Conservation (phyloP, 2,888 invertebrate genomes). For the Synanthedon andrenaeformis region DNA sequence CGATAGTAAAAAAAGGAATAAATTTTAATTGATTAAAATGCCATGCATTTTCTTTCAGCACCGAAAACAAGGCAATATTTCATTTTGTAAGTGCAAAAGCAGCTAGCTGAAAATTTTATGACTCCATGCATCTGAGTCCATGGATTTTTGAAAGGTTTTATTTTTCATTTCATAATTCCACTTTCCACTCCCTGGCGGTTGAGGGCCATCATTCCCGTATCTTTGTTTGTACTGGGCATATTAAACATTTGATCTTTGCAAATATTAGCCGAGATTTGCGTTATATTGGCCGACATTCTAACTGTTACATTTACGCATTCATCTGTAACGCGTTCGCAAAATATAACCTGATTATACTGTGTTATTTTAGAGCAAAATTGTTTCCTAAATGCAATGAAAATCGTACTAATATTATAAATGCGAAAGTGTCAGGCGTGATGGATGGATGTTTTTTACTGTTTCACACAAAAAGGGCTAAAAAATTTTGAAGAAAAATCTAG, state of each 20-base stretch:
- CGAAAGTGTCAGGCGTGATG: too few species aligned
- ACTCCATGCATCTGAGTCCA: slow-evolving; percentile 32
- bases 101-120: slow-evolving; percentile 48
- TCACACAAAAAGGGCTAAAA: too few species aligned
- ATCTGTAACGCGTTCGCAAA: too few species aligned
- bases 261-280: slow-evolving; percentile 32
- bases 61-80: slow-evolving; percentile 41
- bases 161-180: slow-evolving; percentile 35
- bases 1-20: too few species aligned
- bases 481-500: too few species aligned
- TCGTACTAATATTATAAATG: too few species aligned
- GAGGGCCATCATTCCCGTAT: slow-evolving; percentile 23
- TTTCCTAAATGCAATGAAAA: too few species aligned
- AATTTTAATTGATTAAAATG: neutral
- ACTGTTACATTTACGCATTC: too few species aligned
- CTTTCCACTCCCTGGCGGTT: slow-evolving; percentile 24
- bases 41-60: neutral
- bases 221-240: slow-evolving; percentile 38
- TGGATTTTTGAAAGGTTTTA: slow-evolving; percentile 39
- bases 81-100: slow-evolving; percentile 44
- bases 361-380: too few species aligned
- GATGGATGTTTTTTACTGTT: too few species aligned
- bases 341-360: too few species aligned
- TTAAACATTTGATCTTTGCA: slow-evolving; percentile 38
- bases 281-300: slow-evolving; percentile 19